Evolutionary conservation across 2,888 invertebrate species (phyloP), one percentile per base, ranked within the genome.

Genomic region (Pogonocherus hispidulus): DNA sequence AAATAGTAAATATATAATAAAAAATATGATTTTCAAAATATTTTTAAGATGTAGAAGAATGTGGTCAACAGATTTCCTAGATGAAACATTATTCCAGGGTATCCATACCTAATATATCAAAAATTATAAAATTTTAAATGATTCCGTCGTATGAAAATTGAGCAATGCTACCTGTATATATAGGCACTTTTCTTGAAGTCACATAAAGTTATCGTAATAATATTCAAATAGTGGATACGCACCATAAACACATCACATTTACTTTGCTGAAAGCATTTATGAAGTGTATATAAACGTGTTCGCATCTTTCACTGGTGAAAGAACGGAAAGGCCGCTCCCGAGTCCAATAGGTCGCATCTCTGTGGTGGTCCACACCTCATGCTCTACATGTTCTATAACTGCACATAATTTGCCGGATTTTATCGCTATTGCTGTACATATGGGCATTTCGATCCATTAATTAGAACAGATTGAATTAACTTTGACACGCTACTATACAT

Each of bases 281-380:
- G 67, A 69, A 65, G 27, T 68, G 70, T 62, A 46, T 55, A 59
- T 41, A 37, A 60, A 64, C 66, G 67, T 32, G 32, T 59, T 62
- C 18, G 22, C 47, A 37, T 62, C 62, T 62, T 70, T 74, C 72
- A 64, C 72, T 47, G 72, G 72, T 67, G 67, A 67, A 67, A 67
- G 62, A 67, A 56, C 57, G 49, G 67, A 67, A 69, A 72, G 68
- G 69, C 72, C 72, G 71, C 74, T 72, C 74, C 72, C 69, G 66
- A 67, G 64, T 70, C 62, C 37, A 62, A 62, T 62, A 62, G 74
- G 75, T 78, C 74, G 75, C 73, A 66, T 72, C 73, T 70, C 72
- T 46, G 63, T 70, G 71, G 74, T 76, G 71, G 73, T 72, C 75
- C 75, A 73, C 75, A 78, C 73, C 73, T 74, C 69, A 69, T 71